Conservation (phyloP, 1,140 invertebrate species). For the Drosophila athabasca region DNA sequence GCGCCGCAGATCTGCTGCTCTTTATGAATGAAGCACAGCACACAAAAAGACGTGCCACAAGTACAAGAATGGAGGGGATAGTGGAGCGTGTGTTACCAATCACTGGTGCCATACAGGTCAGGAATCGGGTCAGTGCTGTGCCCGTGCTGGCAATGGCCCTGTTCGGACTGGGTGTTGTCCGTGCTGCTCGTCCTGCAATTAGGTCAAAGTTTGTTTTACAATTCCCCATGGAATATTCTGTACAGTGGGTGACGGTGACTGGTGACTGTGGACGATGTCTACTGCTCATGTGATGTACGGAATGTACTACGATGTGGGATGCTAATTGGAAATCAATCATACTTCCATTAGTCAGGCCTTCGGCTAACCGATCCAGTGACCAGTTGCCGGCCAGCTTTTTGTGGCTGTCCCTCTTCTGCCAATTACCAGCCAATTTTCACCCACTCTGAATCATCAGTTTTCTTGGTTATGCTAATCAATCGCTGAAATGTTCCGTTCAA, state of each 20-base stretch:
- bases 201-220: conserved; percentile 62
- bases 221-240: neutral
- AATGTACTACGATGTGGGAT: neutral
- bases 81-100: conserved; percentile 66
- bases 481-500: conserved; percentile 25
- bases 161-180: conserved; percentile 12
- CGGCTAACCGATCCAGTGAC: conserved; percentile 17
- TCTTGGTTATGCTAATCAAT: conserved; percentile 40
- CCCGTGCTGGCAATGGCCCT: conserved; percentile 54
- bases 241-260: neutral
- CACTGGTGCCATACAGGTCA: conserved; percentile 82
- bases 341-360: conserved; percentile 49
- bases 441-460: conserved; percentile 53
- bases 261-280: neutral
- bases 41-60: conserved; percentile 2
- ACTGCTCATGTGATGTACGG: conserved; percentile 65
- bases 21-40: conserved; percentile 55
- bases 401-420: conserved; percentile 16
- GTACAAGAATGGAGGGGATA: neutral
- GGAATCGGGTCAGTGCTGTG: conserved; percentile 76
- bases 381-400: conserved; percentile 5
- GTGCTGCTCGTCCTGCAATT: conserved; percentile 58
- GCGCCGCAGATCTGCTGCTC: conserved; percentile 5
- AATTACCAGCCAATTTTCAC: conserved; percentile 47
- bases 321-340: conserved; percentile 79